Percentiles rank a stretch among this genome's conserved stretches.
phyloP scores from a whole-genome alignment of 2,888 invertebrate genomes.

The Chymomyza procnemis region DNA sequence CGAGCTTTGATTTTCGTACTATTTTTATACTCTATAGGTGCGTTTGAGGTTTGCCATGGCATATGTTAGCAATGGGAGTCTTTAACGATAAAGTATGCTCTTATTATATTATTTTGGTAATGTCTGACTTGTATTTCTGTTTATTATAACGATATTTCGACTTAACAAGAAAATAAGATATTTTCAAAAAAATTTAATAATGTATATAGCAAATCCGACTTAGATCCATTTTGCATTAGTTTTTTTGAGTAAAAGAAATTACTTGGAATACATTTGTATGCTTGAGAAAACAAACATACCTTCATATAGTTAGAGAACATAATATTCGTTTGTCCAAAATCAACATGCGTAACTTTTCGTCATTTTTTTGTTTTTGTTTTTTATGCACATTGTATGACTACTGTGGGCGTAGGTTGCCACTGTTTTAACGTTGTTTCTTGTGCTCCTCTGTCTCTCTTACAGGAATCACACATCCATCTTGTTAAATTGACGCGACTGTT shows the following conservation, averaged over 20 bases:
- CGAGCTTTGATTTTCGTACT: background rate
- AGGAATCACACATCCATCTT: constrained; percentile 92
- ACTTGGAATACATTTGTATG: too few species aligned
- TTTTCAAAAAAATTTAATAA: too few species aligned
- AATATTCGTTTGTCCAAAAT: background rate
- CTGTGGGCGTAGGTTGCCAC: background rate
- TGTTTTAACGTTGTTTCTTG: background rate
- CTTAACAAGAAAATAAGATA: too few species aligned
- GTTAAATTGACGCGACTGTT: constrained; percentile 94
- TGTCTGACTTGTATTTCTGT: too few species aligned
- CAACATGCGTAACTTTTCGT: constrained; percentile 26
- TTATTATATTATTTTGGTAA: too few species aligned
- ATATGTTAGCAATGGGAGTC: background rate
- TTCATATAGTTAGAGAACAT: background rate
- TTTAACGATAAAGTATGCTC: too few species aligned
- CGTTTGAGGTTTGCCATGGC: background rate
- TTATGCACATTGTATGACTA: background rate
- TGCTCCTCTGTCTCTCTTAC: constrained; percentile 27
- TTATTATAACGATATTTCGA: too few species aligned
- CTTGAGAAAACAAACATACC: background rate
- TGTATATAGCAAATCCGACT: too few species aligned
- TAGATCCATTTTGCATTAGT: too few species aligned
- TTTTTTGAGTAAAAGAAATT: too few species aligned
- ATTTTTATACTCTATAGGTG: background rate
- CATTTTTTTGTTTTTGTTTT: constrained; percentile 24